These are phyloP conservation scores for Crax fasciolata DNA, from an alignment of 2,797 vertebrate species.

Conservation along the genomic window DNA sequence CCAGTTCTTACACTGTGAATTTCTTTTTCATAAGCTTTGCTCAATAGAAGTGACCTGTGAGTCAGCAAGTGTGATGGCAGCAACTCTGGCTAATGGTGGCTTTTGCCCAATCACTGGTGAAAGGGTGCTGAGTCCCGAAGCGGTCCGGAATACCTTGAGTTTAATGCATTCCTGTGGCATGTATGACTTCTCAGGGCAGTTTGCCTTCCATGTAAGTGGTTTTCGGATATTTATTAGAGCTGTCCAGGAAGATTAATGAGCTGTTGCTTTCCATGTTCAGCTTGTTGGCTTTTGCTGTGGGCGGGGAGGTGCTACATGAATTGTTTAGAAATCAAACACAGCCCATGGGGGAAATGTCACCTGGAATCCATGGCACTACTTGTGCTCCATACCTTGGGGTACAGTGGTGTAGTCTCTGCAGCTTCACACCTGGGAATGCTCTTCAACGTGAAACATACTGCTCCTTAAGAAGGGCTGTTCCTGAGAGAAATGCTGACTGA, in stretches of 20 bases:
- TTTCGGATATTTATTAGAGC: not conserved
- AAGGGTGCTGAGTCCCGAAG: conserved; percentile 94
- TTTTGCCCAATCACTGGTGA: conserved; percentile 99
- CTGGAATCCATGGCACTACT: not conserved
- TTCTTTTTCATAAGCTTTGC: conserved; percentile 87
- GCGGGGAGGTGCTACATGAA: rapidly evolving
- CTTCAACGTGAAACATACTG: not conserved
- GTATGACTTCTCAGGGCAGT: conserved; percentile 99
- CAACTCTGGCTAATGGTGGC: conserved; percentile 96
- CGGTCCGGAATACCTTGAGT: conserved; percentile 95
- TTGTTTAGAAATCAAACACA: not conserved
- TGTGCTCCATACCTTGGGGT: rapidly evolving
- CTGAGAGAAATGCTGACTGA: not conserved
- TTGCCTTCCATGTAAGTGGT: conserved; percentile 94
- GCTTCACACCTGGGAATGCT: not conserved
- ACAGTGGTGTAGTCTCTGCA: not conserved
- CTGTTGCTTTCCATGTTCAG: not conserved
- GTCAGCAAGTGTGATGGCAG: conserved; percentile 97
- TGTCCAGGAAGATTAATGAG: not conserved
- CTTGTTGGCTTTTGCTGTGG: not conserved
- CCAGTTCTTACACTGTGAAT: conserved; percentile 6
- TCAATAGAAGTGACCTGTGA: conserved; percentile 98
- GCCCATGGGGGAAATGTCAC: not conserved
- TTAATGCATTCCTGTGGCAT: conserved; percentile 99
- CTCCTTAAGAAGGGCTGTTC: not conserved